phyloP scores from a whole-genome alignment of 2,888 invertebrate genomes.

The Cyaniris semiargus region DNA sequence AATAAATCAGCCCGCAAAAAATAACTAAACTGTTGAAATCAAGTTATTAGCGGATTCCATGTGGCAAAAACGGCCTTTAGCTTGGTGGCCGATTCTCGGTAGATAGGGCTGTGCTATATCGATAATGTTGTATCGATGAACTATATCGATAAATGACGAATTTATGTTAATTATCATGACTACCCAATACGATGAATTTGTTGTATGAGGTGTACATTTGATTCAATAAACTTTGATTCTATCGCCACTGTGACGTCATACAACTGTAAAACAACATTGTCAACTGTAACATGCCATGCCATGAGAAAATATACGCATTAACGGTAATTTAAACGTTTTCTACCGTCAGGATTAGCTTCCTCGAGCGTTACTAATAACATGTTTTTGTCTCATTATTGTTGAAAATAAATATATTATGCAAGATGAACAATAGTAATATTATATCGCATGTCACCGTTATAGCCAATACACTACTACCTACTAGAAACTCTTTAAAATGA shows the following conservation, averaged over 20 bases:
- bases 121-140: slow-evolving; percentile 37
- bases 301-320: slow-evolving; percentile 31
- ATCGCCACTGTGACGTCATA: not conserved
- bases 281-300: not conserved
- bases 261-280: not conserved
- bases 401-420: not conserved
- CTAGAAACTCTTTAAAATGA: slow-evolving; percentile 5
- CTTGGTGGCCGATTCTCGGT: slow-evolving; percentile 66
- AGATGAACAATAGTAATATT: slow-evolving; percentile 11
- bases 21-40: slow-evolving; percentile 60
- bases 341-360: not conserved
- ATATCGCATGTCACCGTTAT: not conserved
- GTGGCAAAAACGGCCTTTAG: slow-evolving; percentile 52
- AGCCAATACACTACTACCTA: not conserved
- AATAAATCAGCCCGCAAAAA: slow-evolving; percentile 38
- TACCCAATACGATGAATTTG: not conserved
- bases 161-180: not conserved
- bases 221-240: not conserved
- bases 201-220: not conserved
- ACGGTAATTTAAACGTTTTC: slow-evolving; percentile 19
- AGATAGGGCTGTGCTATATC: slow-evolving; percentile 45
- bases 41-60: slow-evolving; percentile 70
- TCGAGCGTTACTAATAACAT: slow-evolving; percentile 24
- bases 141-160: not conserved
- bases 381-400: slow-evolving; percentile 16